These are phyloP conservation scores for Mythimna pallens DNA, from an alignment of 2,888 invertebrate species.

Conservation along the genomic window DNA sequence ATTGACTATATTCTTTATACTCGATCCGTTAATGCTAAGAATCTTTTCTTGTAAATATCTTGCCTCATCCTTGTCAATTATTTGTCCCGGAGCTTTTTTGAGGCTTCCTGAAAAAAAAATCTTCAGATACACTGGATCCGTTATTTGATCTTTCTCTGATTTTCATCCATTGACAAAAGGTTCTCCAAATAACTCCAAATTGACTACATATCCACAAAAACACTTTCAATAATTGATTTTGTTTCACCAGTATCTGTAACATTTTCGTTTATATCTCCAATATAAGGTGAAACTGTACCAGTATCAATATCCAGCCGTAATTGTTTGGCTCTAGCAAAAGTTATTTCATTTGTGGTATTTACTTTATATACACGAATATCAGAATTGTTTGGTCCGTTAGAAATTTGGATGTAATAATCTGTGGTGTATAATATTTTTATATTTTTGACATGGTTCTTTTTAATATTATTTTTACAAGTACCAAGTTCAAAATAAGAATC, in stretches of 20 bases:
- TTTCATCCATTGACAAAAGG: not conserved
- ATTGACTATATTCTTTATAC: not conserved
- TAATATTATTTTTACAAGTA: not conserved
- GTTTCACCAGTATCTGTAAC: constrained; percentile 19
- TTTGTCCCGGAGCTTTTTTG: not conserved
- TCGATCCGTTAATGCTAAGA: not conserved
- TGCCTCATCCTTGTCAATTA: not conserved
- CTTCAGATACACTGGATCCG: too few relatives aligned
- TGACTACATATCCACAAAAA: constrained; percentile 4
- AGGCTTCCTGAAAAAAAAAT: not conserved
- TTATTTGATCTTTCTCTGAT: not conserved
- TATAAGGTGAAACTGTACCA: constrained; percentile 25
- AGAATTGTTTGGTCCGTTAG: constrained; percentile 22
- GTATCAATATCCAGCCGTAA: constrained; percentile 41
- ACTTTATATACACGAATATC: constrained; percentile 22
- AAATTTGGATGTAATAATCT: constrained; percentile 1
- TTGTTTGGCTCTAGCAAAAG: constrained; percentile 42
- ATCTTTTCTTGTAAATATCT: not conserved
- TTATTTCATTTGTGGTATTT: constrained; percentile 54
- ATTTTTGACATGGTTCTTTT: not conserved
- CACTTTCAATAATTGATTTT: constrained; percentile 13
- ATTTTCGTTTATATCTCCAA: constrained; percentile 27
- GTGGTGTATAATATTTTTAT: not conserved
- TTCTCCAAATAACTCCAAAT: not conserved
- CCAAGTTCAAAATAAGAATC: not conserved